These are phyloP conservation scores for Erpornis zantholeuca DNA, from an alignment of 2,113 vertebrate genomes.

Conservation along the genomic window DNA sequence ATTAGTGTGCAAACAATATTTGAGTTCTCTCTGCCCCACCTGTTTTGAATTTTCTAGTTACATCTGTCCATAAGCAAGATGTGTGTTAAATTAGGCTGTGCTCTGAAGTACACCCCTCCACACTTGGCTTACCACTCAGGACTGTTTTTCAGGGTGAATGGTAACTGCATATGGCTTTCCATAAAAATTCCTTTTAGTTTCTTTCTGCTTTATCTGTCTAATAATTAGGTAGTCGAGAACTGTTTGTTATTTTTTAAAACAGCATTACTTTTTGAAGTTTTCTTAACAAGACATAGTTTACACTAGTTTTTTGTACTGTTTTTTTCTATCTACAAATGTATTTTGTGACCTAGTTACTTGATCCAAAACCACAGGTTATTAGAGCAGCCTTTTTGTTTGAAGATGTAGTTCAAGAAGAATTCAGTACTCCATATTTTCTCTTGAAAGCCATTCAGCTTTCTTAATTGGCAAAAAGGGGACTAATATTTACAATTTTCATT, in stretches of 20 bases:
- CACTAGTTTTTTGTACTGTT: neutral
- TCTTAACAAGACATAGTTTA: neutral
- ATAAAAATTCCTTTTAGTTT: neutral
- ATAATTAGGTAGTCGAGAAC: neutral
- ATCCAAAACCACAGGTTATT: neutral
- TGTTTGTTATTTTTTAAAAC: neutral
- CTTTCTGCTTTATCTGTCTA: neutral
- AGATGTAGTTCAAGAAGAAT: neutral
- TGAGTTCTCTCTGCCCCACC: neutral
- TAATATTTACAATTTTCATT: neutral
- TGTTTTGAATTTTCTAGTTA: neutral
- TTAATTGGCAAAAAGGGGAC: neutral
- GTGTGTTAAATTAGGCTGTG: neutral
- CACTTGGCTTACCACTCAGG: neutral
- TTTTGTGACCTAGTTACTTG: neutral
- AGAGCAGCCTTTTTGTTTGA: neutral
- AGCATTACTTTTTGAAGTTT: neutral
- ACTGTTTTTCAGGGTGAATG: neutral
- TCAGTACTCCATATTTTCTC: neutral
- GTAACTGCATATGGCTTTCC: neutral
- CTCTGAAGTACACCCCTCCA: neutral
- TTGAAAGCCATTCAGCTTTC: neutral
- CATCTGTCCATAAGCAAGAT: neutral
- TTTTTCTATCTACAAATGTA: neutral
- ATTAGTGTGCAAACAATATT: neutral